A percentile compares a stretch with the other conserved stretches of the same genome.
Evolutionary conservation across 1,140 invertebrate genomes (phyloP).

Genomic region (Ips nitidus): DNA sequence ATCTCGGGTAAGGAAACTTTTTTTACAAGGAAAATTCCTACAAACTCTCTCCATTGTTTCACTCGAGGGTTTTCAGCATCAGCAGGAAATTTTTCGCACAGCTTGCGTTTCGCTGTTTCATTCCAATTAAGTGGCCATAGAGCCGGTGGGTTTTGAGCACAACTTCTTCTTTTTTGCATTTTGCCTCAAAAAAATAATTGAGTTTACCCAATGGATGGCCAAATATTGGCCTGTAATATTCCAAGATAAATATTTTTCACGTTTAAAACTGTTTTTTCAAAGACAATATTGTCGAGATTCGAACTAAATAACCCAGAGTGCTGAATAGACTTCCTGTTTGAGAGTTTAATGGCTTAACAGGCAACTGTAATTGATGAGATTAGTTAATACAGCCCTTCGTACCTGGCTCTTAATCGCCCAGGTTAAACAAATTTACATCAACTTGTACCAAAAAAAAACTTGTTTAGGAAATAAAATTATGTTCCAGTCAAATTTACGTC

Average conservation of each 20-base stretch:
- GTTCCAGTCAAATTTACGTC: neutral
- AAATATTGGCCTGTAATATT: slow-evolving; percentile 3
- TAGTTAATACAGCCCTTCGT: neutral
- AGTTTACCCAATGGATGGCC: slow-evolving; percentile 8
- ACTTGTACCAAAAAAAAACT: neutral
- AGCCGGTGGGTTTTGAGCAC: slow-evolving; percentile 20
- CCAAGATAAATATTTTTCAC: neutral
- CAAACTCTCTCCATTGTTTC: slow-evolving; percentile 33
- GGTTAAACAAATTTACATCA: too few relatives aligned
- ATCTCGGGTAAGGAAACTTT: slow-evolving; percentile 20
- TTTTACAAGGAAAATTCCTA: slow-evolving; percentile 26
- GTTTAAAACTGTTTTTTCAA: neutral
- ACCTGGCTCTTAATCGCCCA: too few relatives aligned
- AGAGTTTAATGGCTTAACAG: neutral
- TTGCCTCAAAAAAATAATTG: slow-evolving; percentile 22
- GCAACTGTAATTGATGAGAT: neutral
- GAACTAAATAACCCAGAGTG: neutral
- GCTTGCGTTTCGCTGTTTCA: slow-evolving; percentile 33
- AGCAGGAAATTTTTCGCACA: slow-evolving; percentile 34
- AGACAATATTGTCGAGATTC: neutral
- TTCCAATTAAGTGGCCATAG: slow-evolving; percentile 35
- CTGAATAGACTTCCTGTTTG: neutral
- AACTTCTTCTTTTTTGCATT: slow-evolving; percentile 17
- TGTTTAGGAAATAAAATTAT: neutral
- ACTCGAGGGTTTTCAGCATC: slow-evolving; percentile 34